Percentiles rank a stretch among this genome's conserved stretches.
Evolutionary conservation across 2,113 vertebrate genomes (phyloP).

Genomic region (Andinoacara biseriatus): DNA sequence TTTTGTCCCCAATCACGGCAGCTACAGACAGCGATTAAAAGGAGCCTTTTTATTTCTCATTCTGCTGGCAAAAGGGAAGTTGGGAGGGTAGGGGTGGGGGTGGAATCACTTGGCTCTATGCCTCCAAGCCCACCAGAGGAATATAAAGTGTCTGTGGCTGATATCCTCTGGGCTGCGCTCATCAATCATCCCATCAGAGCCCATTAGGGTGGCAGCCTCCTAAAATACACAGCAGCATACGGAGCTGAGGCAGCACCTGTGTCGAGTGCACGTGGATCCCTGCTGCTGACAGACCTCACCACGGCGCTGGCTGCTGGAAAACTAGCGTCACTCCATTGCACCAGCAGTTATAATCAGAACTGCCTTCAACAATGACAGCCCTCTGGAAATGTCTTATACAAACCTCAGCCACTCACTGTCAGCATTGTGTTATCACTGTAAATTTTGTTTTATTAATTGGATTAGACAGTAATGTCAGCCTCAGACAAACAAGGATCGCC

Average conservation of each 20-base stretch:
- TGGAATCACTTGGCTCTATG: slow-evolving; percentile 65
- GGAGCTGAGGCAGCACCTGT: slow-evolving; percentile 74
- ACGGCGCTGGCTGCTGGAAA: slow-evolving; percentile 43
- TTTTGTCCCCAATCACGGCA: slow-evolving; percentile 69
- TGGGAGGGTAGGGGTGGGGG: neutral
- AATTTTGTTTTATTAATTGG: slow-evolving; percentile 34
- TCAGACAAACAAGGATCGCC: slow-evolving; percentile 1
- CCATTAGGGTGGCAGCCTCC: slow-evolving; percentile 76
- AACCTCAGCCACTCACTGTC: slow-evolving; percentile 43
- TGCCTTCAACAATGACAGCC: slow-evolving; percentile 36
- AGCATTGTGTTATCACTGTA: slow-evolving; percentile 33
- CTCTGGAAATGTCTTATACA: slow-evolving; percentile 39
- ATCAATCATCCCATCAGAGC: slow-evolving; percentile 83
- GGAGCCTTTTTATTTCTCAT: slow-evolving; percentile 65
- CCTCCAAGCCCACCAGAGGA: slow-evolving; percentile 71
- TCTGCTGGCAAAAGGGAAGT: slow-evolving; percentile 46
- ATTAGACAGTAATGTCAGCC: slow-evolving; percentile 26
- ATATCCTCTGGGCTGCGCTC: slow-evolving; percentile 75
- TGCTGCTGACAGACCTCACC: slow-evolving; percentile 47
- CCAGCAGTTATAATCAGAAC: slow-evolving; percentile 36
- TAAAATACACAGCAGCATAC: slow-evolving; percentile 72
- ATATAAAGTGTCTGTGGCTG: slow-evolving; percentile 78
- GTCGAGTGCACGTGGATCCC: slow-evolving; percentile 44
- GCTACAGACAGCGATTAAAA: slow-evolving; percentile 67
- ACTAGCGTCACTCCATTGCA: slow-evolving; percentile 15